A percentile compares a stretch with the other conserved stretches of the same genome.
These are phyloP conservation scores for Calliopum simillimum DNA, from an alignment of 2,888 invertebrate species.

Conservation along the genomic window DNA sequence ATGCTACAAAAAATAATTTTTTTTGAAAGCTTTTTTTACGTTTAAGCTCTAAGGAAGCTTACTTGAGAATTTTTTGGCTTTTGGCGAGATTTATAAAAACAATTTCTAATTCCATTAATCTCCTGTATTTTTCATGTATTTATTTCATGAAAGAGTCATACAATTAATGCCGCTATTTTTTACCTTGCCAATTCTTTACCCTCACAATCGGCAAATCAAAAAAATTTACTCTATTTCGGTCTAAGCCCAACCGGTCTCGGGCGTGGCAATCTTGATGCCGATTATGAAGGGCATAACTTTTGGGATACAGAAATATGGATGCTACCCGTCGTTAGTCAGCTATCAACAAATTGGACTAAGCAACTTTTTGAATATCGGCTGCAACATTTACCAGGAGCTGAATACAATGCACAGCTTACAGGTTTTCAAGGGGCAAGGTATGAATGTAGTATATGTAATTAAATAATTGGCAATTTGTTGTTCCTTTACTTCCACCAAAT, in stretches of 20 bases:
- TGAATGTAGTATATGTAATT: too few species aligned
- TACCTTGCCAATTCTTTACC: conserved; percentile 72
- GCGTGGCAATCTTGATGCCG: conserved; percentile 61
- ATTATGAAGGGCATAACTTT: conserved; percentile 72
- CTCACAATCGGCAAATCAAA: conserved; percentile 68
- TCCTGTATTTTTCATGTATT: neutral
- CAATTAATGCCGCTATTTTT: conserved; percentile 72
- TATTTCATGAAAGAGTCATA: conserved; percentile 46
- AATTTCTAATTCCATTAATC: neutral
- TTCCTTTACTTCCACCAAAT: neutral
- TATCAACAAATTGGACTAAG: conserved; percentile 69
- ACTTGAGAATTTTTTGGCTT: too few species aligned
- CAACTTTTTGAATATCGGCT: conserved; percentile 70
- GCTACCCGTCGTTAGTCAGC: conserved; percentile 70
- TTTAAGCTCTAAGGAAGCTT: too few species aligned
- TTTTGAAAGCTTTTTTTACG: too few species aligned
- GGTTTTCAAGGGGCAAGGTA: conserved; percentile 72
- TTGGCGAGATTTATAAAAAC: too few species aligned
- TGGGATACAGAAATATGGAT: conserved; percentile 78
- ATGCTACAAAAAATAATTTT: too few species aligned
- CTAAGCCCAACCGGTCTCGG: conserved; percentile 73
- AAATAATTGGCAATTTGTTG: conserved; percentile 2
- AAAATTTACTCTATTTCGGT: conserved; percentile 69
- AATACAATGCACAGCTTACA: conserved; percentile 68
- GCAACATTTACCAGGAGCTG: conserved; percentile 69